Evolutionary conservation across 2,888 invertebrate species (phyloP).

Genomic region (Tinea semifulvella): DNA sequence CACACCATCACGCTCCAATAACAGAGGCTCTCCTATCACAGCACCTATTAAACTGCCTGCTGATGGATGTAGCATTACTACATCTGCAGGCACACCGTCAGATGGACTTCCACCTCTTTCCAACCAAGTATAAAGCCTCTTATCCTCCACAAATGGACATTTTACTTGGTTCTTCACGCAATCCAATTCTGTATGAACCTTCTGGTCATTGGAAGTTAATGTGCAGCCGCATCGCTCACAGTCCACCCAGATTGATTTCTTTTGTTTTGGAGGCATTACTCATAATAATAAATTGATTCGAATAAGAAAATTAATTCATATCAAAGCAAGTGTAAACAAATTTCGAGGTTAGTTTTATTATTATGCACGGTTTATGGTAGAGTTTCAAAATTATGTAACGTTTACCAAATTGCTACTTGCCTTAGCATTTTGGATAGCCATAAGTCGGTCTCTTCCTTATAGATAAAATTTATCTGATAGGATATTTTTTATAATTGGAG

Average conservation of each 20-base stretch:
- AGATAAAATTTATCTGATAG: too few relatives aligned
- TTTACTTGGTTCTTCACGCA: slow-evolving; percentile 59
- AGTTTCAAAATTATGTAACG: too few relatives aligned
- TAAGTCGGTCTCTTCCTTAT: too few relatives aligned
- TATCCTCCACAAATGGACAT: slow-evolving; percentile 47
- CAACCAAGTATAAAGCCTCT: slow-evolving; percentile 42
- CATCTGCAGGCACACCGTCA: slow-evolving; percentile 45
- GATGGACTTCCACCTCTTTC: slow-evolving; percentile 40
- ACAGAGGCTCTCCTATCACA: slow-evolving; percentile 46
- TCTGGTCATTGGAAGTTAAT: slow-evolving; percentile 67
- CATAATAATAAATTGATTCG: too few relatives aligned
- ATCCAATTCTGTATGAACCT: slow-evolving; percentile 56
- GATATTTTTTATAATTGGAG: too few relatives aligned
- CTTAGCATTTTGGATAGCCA: too few relatives aligned
- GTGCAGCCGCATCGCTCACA: slow-evolving; percentile 70
- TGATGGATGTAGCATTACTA: slow-evolving; percentile 50
- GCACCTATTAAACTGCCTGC: slow-evolving; percentile 45
- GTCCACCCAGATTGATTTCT: slow-evolving; percentile 67
- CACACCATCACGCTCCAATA: slow-evolving; percentile 42
- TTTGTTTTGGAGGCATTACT: slow-evolving; percentile 52
- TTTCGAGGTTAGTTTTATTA: too few relatives aligned
- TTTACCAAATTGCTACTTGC: too few relatives aligned
- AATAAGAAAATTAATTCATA: too few relatives aligned
- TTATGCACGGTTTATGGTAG: too few relatives aligned
- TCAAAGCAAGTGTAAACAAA: too few relatives aligned